A percentile compares a stretch with the other conserved stretches of the same genome.
Conservation (phyloP, 2,113 vertebrate genomes). For the Psilopogon haemacephalus region DNA sequence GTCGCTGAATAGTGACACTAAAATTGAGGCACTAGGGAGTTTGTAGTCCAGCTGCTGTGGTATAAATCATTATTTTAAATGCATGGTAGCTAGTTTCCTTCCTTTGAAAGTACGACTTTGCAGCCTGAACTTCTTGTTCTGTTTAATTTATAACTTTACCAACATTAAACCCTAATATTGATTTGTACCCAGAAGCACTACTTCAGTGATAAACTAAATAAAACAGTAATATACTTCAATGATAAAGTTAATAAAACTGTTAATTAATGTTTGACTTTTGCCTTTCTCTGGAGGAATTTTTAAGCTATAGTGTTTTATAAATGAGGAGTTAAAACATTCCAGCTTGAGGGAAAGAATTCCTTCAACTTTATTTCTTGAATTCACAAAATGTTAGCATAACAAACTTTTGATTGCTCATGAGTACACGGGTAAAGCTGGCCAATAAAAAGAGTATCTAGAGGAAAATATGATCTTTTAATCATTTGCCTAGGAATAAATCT, state of each 20-base stretch:
- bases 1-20: conserved; percentile 33
- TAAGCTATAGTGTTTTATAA: conserved; percentile 23
- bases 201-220: not conserved
- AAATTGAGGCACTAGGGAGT: conserved; percentile 25
- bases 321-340: not conserved
- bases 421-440: not conserved
- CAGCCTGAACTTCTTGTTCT: conserved; percentile 44
- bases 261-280: conserved; percentile 7
- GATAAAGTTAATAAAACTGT: conserved; percentile 16
- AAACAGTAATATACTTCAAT: conserved; percentile 16
- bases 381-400: not conserved
- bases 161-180: not conserved
- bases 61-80: conserved; percentile 73
- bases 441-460: not conserved
- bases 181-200: conserved; percentile 11
- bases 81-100: conserved; percentile 11
- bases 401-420: not conserved
- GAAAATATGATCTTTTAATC: not conserved
- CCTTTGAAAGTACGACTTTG: conserved; percentile 4
- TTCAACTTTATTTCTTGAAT: not conserved
- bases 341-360: not conserved
- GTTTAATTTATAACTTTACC: conserved; percentile 37
- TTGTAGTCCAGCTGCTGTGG: conserved; percentile 25
- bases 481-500: not conserved
- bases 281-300: not conserved